Evolutionary conservation across 92 coral and sea anemone species (phyloP), one percentile per base, ranked within the genome.

Genomic region (Umimayanthus chanpuru): DNA sequence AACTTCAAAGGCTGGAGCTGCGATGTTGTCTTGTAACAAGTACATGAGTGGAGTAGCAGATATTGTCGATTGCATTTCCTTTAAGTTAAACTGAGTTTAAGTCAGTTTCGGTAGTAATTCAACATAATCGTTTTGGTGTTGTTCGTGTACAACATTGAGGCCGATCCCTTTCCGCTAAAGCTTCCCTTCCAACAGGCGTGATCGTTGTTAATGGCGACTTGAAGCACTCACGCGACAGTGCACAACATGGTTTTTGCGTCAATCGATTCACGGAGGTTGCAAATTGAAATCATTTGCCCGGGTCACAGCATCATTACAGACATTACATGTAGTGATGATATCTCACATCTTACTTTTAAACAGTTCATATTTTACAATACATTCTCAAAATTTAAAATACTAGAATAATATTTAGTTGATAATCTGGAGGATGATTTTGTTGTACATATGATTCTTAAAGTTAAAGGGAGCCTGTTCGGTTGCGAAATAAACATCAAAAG

Each of bases 151-250:
- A 25, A n/a, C 61, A 26, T 5, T 6, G 28, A 83, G 39, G 68
- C 26, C 68, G 68, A 61, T 61, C n/a, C 7, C 26, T 18, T 61
- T 70, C 61, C 6, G 28, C 7, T n/a, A 47, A 49, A 43, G 53
- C 29, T 18, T 70, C 18, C 26, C 58, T 70, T 28, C 61, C 26
- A 41, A 41, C 77, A 83, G 87, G 67, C 87, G 87, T 83, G 87
- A 83, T 83, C 65, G 87, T 83, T 83, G 87, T 83, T 83, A 83
- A 83, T 83, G 87, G 87, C 87, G 87, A 83, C 87, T 83, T 83
- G 78, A 83, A 47, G 67, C 61, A 83, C 87, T 83, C 87, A 83
- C 87, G 87, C 87, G 87, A 83, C 40, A 83, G 66, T 43, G 67
- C 66, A 44, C 44, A 70, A 83, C 87, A 83, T 47, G 21, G 32